A percentile compares a stretch with the other conserved stretches of the same genome.
phyloP scores from a whole-genome alignment of 2,888 invertebrate genomes.

The Anarsia innoxiella region DNA sequence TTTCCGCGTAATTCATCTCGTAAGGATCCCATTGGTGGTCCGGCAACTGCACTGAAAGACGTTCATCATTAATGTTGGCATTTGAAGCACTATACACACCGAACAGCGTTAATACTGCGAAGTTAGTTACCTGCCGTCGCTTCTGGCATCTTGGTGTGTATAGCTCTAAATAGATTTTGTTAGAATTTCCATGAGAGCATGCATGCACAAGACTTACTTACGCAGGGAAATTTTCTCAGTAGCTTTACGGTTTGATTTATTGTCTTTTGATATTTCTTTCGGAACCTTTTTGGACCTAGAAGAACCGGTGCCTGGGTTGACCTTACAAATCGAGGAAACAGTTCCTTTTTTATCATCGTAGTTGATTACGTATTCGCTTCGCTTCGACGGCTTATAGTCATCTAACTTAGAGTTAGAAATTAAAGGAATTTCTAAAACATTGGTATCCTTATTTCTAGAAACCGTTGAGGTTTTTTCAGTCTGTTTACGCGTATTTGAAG shows the following conservation, averaged over 20 bases:
- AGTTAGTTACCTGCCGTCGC: too few relatives aligned
- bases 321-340: constrained; percentile 60
- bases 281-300: constrained; percentile 41
- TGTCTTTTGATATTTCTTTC: constrained; percentile 39
- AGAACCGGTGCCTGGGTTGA: constrained; percentile 34
- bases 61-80: constrained; percentile 49
- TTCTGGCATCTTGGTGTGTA: too few relatives aligned
- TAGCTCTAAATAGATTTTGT: constrained; percentile 39
- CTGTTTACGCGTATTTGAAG: constrained; percentile 10
- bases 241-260: constrained; percentile 39
- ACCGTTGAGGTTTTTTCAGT: constrained; percentile 17
- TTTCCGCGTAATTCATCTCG: constrained; percentile 38
- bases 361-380: constrained; percentile 62
- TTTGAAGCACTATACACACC: too few relatives aligned
- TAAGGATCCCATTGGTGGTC: constrained; percentile 47
- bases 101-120: too few relatives aligned
- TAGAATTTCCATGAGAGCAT: constrained; percentile 44
- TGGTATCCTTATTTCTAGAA: constrained; percentile 21
- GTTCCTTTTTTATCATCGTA: constrained; percentile 69
- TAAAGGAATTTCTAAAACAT: constrained; percentile 23
- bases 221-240: constrained; percentile 55
- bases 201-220: constrained; percentile 66
- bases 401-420: constrained; percentile 24
- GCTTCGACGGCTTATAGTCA: constrained; percentile 32
- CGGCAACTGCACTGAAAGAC: constrained; percentile 66